These are phyloP conservation scores for Xiphophorus maculatus DNA, from an alignment of 2,113 vertebrate genomes.

Conservation along the genomic window DNA sequence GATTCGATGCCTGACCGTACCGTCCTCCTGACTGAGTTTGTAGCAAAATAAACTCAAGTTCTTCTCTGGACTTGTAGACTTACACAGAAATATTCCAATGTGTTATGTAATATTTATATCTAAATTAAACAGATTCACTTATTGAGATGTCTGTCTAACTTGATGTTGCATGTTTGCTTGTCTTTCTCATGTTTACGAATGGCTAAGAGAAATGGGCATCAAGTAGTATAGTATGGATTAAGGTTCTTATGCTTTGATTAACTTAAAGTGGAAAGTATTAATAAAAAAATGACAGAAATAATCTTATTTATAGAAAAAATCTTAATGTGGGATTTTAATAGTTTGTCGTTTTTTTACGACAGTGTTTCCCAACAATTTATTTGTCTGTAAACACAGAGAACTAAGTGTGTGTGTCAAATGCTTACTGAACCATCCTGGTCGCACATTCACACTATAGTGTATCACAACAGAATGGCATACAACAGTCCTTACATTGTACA, in stretches of 20 bases:
- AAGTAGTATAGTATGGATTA: no score
- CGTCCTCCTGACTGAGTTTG: not conserved
- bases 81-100: not conserved
- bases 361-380: not conserved
- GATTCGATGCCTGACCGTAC: no score
- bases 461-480: conserved; percentile 1
- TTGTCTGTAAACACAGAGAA: conserved; percentile 50
- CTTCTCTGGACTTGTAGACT: not conserved
- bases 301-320: not conserved
- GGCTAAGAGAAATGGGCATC: no score
- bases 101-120: not conserved
- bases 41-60: not conserved
- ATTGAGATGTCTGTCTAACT: no score
- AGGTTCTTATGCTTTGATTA: no score
- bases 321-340: not conserved
- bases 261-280: not conserved
- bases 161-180: no score
- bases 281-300: not conserved
- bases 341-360: not conserved
- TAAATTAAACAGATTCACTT: no score
- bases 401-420: conserved; percentile 65
- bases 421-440: conserved; percentile 56
- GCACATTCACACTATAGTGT: conserved; percentile 23
- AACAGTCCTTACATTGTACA: conserved; percentile 53
- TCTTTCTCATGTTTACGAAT: no score